Conservation (phyloP, 1,140 invertebrate species). For the Rhizoglyphus robini region DNA sequence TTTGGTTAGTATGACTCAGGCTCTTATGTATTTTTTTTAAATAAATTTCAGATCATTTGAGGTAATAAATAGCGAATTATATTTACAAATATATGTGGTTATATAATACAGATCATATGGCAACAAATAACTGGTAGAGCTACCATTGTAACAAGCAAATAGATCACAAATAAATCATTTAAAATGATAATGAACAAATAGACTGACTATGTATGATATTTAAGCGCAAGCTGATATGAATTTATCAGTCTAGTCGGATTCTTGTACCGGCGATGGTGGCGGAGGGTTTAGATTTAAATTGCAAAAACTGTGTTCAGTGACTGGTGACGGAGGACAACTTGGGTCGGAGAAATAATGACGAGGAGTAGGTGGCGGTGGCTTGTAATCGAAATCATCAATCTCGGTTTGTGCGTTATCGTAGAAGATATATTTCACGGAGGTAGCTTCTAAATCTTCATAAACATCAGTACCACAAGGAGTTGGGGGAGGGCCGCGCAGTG, state of each 20-base stretch:
- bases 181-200: not conserved
- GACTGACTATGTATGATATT: not conserved
- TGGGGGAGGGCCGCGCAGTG: slow-evolving; percentile 59
- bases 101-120: too few relatives aligned
- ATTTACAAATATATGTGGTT: too few relatives aligned
- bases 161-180: not conserved
- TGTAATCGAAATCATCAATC: slow-evolving; percentile 23
- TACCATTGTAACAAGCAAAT: not conserved
- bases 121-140: too few relatives aligned
- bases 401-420: slow-evolving; percentile 25
- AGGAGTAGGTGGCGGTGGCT: slow-evolving; percentile 56
- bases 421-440: slow-evolving; percentile 8
- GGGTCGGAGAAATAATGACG: slow-evolving; percentile 48
- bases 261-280: not conserved
- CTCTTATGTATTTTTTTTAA: too few relatives aligned
- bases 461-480: slow-evolving; percentile 88
- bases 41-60: too few relatives aligned
- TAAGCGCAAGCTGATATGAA: not conserved
- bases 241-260: not conserved
- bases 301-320: slow-evolving; percentile 45
- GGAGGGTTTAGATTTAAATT: not conserved
- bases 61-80: too few relatives aligned
- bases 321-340: slow-evolving; percentile 57
- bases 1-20: too few relatives aligned
- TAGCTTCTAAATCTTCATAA: slow-evolving; percentile 54